Percentiles rank a stretch among this genome's conserved stretches.
These are phyloP conservation scores for Norana najaformis DNA, from an alignment of 2,888 invertebrate species.

Conservation along the genomic window DNA sequence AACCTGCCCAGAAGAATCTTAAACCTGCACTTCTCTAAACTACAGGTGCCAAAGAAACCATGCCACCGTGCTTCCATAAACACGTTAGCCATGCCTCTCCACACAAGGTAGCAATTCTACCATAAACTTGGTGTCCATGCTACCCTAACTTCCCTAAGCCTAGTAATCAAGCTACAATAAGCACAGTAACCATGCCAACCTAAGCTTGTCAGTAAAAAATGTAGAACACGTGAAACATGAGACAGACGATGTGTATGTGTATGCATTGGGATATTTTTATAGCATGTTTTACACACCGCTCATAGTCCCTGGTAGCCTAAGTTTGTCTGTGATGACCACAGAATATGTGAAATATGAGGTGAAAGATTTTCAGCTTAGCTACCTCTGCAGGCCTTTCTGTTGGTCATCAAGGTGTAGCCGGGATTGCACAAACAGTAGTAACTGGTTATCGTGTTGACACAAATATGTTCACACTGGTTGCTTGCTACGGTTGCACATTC, in stretches of 20 bases:
- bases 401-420: constrained; percentile 84
- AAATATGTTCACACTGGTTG: constrained; percentile 93
- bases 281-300: not conserved
- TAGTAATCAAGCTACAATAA: not conserved
- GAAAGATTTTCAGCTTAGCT: constrained; percentile 34
- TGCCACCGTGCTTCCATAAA: no score
- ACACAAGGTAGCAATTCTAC: no score
- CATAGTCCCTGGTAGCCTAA: not conserved
- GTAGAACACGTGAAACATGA: no score
- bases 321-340: not conserved
- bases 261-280: no score
- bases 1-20: no score
- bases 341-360: not conserved
- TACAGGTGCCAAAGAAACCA: no score
- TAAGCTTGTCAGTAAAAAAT: no score
- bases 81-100: no score
- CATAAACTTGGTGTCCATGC: constrained; percentile 13
- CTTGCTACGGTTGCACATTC: constrained; percentile 89
- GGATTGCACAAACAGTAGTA: constrained; percentile 92
- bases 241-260: no score
- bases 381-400: constrained; percentile 72
- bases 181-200: no score
- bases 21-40: no score
- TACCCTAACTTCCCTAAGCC: not conserved
- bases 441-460: constrained; percentile 88